Evolutionary conservation across 2,113 vertebrate species (phyloP).

Genomic region (Dasypus novemcinctus): DNA sequence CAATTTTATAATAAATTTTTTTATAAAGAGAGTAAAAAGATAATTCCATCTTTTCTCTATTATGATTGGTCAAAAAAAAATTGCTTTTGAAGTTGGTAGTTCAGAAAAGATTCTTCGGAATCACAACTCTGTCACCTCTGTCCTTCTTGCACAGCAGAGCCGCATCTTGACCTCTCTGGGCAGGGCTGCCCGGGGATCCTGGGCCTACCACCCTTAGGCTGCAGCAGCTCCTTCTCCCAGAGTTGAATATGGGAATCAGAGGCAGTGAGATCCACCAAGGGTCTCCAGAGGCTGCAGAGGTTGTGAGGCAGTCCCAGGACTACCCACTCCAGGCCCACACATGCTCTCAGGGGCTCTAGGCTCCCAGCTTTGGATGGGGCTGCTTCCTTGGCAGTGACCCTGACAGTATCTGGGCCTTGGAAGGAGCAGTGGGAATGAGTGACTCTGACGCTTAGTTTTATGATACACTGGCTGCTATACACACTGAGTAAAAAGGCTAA

Average conservation of each 20-base stretch:
- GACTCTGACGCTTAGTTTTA: not conserved
- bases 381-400: not conserved
- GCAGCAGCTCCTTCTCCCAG: not conserved
- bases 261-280: not conserved
- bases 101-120: not conserved
- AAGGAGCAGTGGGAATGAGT: not conserved
- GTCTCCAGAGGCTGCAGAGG: not conserved
- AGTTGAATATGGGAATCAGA: not conserved
- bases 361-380: not conserved
- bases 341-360: not conserved
- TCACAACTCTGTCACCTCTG: not conserved
- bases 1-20: not conserved
- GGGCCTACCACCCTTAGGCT: not conserved
- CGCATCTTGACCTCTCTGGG: not conserved
- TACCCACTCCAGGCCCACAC: not conserved
- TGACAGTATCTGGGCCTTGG: not conserved
- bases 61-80: not conserved
- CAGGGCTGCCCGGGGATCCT: not conserved
- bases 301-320: not conserved
- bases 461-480: not conserved
- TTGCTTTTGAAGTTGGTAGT: not conserved
- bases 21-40: not conserved
- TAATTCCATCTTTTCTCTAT: not conserved
- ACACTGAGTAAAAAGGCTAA: not conserved
- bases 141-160: not conserved